Evolutionary conservation across 2,113 vertebrate genomes (phyloP), one percentile per base, ranked within the genome.

Genomic region (Vireo altiloquus): DNA sequence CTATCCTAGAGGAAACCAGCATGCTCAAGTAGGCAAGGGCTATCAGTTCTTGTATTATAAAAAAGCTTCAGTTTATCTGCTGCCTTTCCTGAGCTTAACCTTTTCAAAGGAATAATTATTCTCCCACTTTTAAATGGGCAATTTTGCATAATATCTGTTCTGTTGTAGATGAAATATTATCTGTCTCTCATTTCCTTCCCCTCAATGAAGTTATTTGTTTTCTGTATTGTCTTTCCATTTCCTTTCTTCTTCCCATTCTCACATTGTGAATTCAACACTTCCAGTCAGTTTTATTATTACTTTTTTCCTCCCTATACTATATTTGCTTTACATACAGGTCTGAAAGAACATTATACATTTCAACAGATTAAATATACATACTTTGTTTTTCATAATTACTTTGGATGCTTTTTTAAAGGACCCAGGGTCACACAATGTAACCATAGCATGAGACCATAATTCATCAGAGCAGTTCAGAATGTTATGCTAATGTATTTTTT

Each of bases 361-460:
- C 12, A 7, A 7, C 27, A 56, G 10, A 24, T n/a, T 82, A 79
- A 25, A 49, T 69, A 31, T n/a, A 22, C 23, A 7, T 50, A 20
- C 22, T 83, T 52, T 30, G 72, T 64, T 42, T 59, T 66, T n/a
- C 18, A 77, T 16, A 64, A 77, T 77, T 91, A 18, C 30, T 86
- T 83, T 47, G 12, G 7, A 80, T 91, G 10, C 13, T 39, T 68
- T 25, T 2, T 3, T 14, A 13, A 42, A 87, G 21, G 24, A 77
- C 22, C 30, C 21, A 22, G 11, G 37, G 28, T 66, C 46, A 46
- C 8, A 3, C 11, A 5, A 2, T 25, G n/a, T 9, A 69, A 33
- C 4, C 6, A 18, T 1, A 7, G 3, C 0, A 1, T 33, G 13
- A 75, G 31, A 57, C 6, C 0, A 2, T 47, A 61, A 61, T 9